Evolutionary conservation across 2,113 vertebrate genomes (phyloP).

Genomic region (Cebidichthys violaceus): DNA sequence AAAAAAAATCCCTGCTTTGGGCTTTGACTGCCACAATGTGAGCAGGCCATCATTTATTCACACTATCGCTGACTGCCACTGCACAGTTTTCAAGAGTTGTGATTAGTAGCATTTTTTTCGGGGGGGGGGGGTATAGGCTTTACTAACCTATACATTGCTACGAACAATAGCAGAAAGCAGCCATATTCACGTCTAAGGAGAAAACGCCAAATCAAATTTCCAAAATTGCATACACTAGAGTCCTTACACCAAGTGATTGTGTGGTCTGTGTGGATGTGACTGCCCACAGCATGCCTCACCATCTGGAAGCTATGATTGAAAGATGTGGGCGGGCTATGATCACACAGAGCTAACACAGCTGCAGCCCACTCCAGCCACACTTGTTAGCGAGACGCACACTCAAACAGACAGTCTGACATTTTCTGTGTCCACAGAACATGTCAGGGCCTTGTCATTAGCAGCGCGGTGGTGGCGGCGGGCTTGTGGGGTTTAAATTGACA

Average conservation of each 20-base stretch:
- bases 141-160: background rate
- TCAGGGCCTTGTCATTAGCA: conserved; percentile 48
- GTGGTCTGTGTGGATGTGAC: conserved; percentile 59
- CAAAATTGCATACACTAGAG: conserved; percentile 40
- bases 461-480: conserved; percentile 9
- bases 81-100: background rate
- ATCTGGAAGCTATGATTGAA: conserved; percentile 75
- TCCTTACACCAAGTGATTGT: conserved; percentile 57
- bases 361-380: conserved; percentile 65
- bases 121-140: too few species aligned
- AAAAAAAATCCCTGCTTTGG: background rate
- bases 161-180: background rate
- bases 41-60: conserved; percentile 14
- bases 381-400: conserved; percentile 55
- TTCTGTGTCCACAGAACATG: conserved; percentile 39
- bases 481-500: conserved; percentile 9
- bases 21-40: conserved; percentile 38
- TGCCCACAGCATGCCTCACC: conserved; percentile 64
- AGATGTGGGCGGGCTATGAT: conserved; percentile 62
- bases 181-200: conserved; percentile 15
- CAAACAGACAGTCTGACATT: conserved; percentile 61
- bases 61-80: background rate
- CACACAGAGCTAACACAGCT: conserved; percentile 70
- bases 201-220: conserved; percentile 49
- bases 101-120: background rate